Evolutionary conservation across 2,797 vertebrate genomes (phyloP), one percentile per base, ranked within the genome.

Genomic region (Argya squamiceps): DNA sequence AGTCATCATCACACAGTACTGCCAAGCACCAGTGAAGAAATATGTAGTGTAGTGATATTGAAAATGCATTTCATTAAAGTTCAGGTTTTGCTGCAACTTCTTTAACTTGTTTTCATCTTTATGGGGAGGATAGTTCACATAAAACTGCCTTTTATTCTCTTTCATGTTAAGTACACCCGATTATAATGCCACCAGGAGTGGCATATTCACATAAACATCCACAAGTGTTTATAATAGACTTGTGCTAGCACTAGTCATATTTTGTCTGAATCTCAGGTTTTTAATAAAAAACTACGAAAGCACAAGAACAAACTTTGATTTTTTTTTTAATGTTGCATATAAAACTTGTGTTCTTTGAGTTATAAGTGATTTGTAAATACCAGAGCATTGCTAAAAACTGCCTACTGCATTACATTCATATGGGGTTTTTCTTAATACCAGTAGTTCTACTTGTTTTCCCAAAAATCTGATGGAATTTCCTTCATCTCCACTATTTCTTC

Each of bases 101-200:
- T 91, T 81, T 37, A 43, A 15, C 46, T 79, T 73, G 21, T 53
- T 87, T 84, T 50, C 58, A 26, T 60, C 84, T 79, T 89, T 56
- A 26, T n/a, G 53, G 43, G 27, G 23, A 53, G 6, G 19, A 79
- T 0, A 55, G 29, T 53, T 39, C 14, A 59, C 52, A n/a, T 62
- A 62, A 89, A 89, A 88, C 34, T 36, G 24, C 59, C 75, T 75
- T 90, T 93, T 60, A 36, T 52, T 13, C 27, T 77, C 53, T 75
- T 77, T 78, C 15, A 7, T 56, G 6, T 34, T 77, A 81, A 32
- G 34, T 15, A 59, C 18, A 34, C 9, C 84, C 39, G 41, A 24
- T 49, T 24, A 41, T 64, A 77, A 60, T 60, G 53, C 19, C 73
- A 70, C 19, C 30, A 77, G 56, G 29, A 49, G 22, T 39, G 71